Evolutionary conservation across 2,113 vertebrate genomes (phyloP), one percentile per base, ranked within the genome.

Genomic region (Aythya baeri): DNA sequence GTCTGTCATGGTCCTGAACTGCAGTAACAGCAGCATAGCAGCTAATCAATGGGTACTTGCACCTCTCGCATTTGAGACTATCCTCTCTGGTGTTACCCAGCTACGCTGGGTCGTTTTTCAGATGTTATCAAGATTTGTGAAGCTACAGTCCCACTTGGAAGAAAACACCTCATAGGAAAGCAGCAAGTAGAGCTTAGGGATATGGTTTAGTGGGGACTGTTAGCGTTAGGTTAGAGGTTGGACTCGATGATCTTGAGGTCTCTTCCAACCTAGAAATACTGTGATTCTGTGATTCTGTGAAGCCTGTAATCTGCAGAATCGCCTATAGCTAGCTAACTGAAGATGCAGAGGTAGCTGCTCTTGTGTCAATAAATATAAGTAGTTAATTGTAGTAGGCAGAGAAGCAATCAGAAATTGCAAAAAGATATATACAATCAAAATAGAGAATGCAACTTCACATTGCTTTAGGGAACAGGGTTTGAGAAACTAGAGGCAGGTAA

Each of bases 371-470:
- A 41, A 38, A 14, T n/a, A 3, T 29, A 87, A 76, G 34, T n/a
- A 74, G 11, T 43, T 88, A 79, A 55, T 4, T 18, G 46, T 41
- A 72, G 31, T 32, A 89, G 58, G 21, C 29, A 83, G 62, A 76
- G 43, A 94, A 76, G 15, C 7, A 21, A 36, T n/a, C 16, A 57
- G 13, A 88, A 87, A 79, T 3, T 80, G 17, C 62, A 76, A 29
- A 80, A 88, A 17, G 26, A 79, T 72, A 89, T 41, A 66, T 73
- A 63, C 21, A 89, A 81, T 50, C 57, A 43, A 79, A 91, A 44
- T 32, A 62, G 25, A 63, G 3, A 76, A 52, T 52, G 58, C 11
- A 82, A 62, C 43, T 73, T 63, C 29, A 41, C 6, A 14, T 85
- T 94, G 38, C 61, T 92, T 84, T 29, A 72, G 36, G 26, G 25